Percentiles rank a stretch among this genome's conserved stretches.
Conservation (phyloP, 2,797 vertebrate species). For the Apogon talboti region DNA sequence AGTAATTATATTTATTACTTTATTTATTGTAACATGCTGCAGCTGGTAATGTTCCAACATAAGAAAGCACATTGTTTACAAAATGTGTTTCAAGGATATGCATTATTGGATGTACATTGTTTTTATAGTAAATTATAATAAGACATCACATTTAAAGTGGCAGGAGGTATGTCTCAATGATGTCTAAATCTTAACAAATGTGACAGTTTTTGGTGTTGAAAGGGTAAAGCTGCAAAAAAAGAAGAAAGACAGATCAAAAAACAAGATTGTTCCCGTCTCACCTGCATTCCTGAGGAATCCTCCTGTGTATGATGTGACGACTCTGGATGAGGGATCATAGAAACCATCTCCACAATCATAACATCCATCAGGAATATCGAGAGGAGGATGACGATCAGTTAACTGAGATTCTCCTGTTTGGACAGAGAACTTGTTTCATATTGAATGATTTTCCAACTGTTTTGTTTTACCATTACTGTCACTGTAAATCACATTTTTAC, state of each 20-base stretch:
- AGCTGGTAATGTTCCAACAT: constrained; percentile 7
- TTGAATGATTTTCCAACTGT: neutral
- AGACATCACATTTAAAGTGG: neutral
- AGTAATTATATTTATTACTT: neutral
- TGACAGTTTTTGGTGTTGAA: constrained; percentile 8
- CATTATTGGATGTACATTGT: constrained; percentile 5
- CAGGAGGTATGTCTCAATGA: neutral
- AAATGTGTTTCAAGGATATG: neutral
- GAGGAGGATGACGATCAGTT: constrained; percentile 87
- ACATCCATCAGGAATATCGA: constrained; percentile 85
- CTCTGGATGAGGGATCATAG: constrained; percentile 88
- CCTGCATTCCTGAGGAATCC: constrained; percentile 92
- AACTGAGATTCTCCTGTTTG: constrained; percentile 89
- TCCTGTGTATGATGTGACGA: constrained; percentile 84
- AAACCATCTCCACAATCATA: constrained; percentile 96
- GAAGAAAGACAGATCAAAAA: neutral
- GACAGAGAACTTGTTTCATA: constrained; percentile 16
- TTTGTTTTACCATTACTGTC: neutral
- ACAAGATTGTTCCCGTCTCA: constrained; percentile 68
- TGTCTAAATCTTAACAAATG: neutral
- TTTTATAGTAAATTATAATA: constrained; percentile 20
- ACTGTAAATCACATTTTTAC: neutral
- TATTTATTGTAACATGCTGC: neutral
- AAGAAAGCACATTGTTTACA: neutral
- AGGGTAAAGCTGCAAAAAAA: neutral